phyloP scores from a whole-genome alignment of 2,888 invertebrate genomes.

The Aphrophora alni region DNA sequence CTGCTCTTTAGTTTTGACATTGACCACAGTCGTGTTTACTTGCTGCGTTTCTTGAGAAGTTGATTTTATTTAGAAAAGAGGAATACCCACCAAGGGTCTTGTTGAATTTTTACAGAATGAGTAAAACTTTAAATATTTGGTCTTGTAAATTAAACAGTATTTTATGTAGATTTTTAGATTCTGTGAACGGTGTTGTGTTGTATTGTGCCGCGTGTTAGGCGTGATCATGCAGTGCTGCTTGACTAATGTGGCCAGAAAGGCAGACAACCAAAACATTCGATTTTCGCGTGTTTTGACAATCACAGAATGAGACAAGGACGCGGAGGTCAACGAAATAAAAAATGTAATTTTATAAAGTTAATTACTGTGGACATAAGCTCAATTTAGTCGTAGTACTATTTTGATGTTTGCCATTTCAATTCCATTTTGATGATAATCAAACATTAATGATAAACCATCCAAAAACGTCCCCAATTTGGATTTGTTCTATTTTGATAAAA shows the following conservation, averaged over 20 bases:
- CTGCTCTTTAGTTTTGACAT: constrained; percentile 36
- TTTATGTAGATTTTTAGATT: constrained; percentile 34
- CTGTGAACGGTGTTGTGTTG: constrained; percentile 31
- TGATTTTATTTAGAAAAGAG: constrained; percentile 56
- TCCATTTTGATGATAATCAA: neutral
- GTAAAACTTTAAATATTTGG: constrained; percentile 22
- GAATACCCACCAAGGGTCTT: constrained; percentile 52
- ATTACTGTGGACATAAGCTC: neutral
- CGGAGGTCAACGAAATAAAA: constrained; percentile 63
- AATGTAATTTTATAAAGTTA: constrained; percentile 58
- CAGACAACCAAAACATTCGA: constrained; percentile 56
- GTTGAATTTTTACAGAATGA: constrained; percentile 43
- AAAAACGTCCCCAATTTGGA: neutral
- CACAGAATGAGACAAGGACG: constrained; percentile 64
- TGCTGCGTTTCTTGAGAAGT: constrained; percentile 58
- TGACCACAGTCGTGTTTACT: constrained; percentile 63
- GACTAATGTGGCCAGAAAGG: constrained; percentile 46
- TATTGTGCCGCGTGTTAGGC: constrained; percentile 42
- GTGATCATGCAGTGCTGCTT: constrained; percentile 43
- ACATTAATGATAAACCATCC: neutral
- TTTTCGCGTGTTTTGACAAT: constrained; percentile 56
- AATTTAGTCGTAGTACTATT: neutral
- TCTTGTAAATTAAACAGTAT: constrained; percentile 37
- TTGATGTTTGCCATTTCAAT: neutral
- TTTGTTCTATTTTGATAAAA: neutral